Percentiles rank a stretch among this genome's conserved stretches.
These are phyloP conservation scores for Todus mexicanus DNA, from an alignment of 2,797 vertebrate genomes.

Conservation along the genomic window DNA sequence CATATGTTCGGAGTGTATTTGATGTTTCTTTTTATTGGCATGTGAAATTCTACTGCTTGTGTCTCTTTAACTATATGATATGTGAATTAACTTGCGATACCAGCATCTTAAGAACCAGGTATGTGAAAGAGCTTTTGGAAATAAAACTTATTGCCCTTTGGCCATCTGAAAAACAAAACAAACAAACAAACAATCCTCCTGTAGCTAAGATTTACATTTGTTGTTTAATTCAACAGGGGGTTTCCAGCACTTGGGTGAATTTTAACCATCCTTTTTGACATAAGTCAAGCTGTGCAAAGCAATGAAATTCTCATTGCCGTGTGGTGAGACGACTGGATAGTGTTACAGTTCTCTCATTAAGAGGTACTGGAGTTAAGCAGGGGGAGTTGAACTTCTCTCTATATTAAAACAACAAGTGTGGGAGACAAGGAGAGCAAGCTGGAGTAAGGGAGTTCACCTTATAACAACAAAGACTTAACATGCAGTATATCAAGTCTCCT, in stretches of 20 bases:
- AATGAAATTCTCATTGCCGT: conserved; percentile 52
- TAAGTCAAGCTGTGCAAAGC: conserved; percentile 63
- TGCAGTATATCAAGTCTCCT: conserved; percentile 48
- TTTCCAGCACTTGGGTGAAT: conserved; percentile 69
- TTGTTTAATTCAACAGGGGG: conserved; percentile 34
- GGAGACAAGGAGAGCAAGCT: conserved; percentile 56
- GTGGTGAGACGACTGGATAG: conserved; percentile 64
- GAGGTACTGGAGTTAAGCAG: conserved; percentile 55
- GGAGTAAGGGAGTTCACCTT: conserved; percentile 42
- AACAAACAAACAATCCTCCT: neutral
- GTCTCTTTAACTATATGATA: conserved; percentile 39
- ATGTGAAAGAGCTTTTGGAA: conserved; percentile 46
- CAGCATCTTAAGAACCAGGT: conserved; percentile 34
- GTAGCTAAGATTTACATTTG: conserved; percentile 7
- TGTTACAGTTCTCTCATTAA: conserved; percentile 73
- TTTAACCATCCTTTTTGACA: conserved; percentile 65
- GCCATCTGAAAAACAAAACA: neutral
- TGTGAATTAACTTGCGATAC: conserved; percentile 49
- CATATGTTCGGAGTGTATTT: neutral
- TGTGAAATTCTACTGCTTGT: neutral
- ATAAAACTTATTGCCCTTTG: conserved; percentile 11
- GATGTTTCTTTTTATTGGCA: conserved; percentile 4
- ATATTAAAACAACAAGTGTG: conserved; percentile 74
- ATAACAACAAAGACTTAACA: conserved; percentile 55
- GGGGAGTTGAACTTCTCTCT: conserved; percentile 69